Conservation (phyloP, 2,797 vertebrate genomes). For the Micromesistius poutassou region DNA sequence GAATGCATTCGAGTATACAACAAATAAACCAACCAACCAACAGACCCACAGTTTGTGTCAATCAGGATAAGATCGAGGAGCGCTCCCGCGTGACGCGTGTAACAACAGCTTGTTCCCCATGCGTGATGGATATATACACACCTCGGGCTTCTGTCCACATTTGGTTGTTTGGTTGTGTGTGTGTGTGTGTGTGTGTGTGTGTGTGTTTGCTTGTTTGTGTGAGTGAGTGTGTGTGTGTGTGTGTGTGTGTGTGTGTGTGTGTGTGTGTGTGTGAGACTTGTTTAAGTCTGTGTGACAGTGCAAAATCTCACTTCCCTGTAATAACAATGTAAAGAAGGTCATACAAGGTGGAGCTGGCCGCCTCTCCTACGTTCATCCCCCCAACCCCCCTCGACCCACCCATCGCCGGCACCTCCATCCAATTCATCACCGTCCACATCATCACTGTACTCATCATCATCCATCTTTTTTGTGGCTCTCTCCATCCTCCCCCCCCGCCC, state of each 20-base stretch:
- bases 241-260: conserved; percentile 24
- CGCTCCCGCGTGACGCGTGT: too few relatives aligned
- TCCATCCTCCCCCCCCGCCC: conserved; percentile 35
- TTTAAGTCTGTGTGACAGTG: conserved; percentile 62
- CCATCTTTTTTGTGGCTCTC: neutral
- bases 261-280: conserved; percentile 42
- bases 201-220: conserved; percentile 26
- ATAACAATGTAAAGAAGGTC: conserved; percentile 52
- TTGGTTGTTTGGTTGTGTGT: too few relatives aligned
- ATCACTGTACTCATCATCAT: conserved; percentile 23
- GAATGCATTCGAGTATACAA: too few relatives aligned
- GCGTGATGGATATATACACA: too few relatives aligned
- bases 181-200: conserved; percentile 15
- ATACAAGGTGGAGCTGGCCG: conserved; percentile 49
- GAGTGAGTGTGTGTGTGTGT: conserved; percentile 18
- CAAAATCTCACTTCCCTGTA: conserved; percentile 68
- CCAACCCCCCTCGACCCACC: conserved; percentile 23
- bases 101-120: too few relatives aligned
- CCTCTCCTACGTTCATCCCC: too few relatives aligned
- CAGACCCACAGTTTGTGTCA: too few relatives aligned
- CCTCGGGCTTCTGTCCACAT: too few relatives aligned
- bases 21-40: too few relatives aligned
- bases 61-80: too few relatives aligned
- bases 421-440: conserved; percentile 9
- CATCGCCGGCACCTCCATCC: conserved; percentile 18